Percentiles rank a stretch among this genome's conserved stretches.
Evolutionary conservation across 1,140 invertebrate genomes (phyloP).

Genomic region (Paraescarpia echinospica): DNA sequence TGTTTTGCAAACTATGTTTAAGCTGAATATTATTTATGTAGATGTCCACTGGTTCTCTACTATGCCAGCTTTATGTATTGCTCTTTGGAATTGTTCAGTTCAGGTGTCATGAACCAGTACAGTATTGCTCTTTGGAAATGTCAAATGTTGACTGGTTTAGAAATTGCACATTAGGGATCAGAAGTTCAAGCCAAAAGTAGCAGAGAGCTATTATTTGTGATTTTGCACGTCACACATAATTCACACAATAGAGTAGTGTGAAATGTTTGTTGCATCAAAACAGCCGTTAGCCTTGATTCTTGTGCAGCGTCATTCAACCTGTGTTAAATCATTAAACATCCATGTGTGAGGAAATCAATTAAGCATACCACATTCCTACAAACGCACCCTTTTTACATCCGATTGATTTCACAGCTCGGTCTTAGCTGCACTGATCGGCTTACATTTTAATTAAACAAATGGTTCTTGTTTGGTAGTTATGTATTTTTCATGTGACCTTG

Average conservation of each 20-base stretch:
- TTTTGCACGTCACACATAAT: not conserved
- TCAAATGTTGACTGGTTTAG: not conserved
- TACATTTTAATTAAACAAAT: not conserved
- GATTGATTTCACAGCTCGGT: not conserved
- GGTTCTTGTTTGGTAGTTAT: not conserved
- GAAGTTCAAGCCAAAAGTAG: no score
- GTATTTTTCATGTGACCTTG: not conserved
- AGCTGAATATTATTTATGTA: no score
- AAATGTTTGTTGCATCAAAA: not conserved
- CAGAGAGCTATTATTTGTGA: not conserved
- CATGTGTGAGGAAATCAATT: not conserved
- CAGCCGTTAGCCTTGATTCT: not conserved
- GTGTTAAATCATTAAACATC: not conserved
- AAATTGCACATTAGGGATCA: no score
- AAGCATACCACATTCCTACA: not conserved
- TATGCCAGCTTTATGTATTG: no score
- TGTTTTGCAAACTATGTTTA: no score
- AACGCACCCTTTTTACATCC: not conserved
- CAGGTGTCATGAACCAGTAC: no score
- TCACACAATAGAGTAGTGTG: not conserved
- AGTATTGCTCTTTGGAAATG: no score
- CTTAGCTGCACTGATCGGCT: not conserved
- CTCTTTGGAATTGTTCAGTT: no score
- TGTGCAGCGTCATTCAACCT: no score
- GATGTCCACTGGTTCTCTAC: no score